Evolutionary conservation across 2,888 invertebrate species (phyloP), one percentile per base, ranked within the genome.

Genomic region (Orthosia gracilis): DNA sequence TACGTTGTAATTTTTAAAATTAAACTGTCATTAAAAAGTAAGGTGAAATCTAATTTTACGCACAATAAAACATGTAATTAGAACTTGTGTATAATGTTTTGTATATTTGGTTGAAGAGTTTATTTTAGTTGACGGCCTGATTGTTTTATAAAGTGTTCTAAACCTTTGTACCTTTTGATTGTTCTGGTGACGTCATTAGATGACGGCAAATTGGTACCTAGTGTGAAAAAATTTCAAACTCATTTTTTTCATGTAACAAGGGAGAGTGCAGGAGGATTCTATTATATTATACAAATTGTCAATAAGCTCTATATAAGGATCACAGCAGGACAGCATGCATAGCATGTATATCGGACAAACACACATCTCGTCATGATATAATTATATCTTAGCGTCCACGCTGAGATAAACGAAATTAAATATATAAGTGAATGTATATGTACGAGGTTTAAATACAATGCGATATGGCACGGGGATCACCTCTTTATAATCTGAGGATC

Each of bases 1-100:
- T 58, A 40, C 40, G 40, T 45, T 71, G 54, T 61, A 23, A 69
- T 71, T 74, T 26, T 4, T 52, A 54, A 66, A 50, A 61, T 5
- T 40, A 63, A 54, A 45, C n/a, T 17, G 40, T 50, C 21, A n/a
- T 73, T 62, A 65, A 23, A 31, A 13, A 63, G 12, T 69, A n/a
- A 68, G 45, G n/a, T 68, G 65, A 76, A 76, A 71, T 55, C 47
- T 57, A 61, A 84, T 84, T 74, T 70, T 82, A 70, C 81, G 84
- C 76, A 84, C 77, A 84, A 71, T 81, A 49, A 69, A 71, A 84
- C 26, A 65, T 84, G 45, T 80, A 70, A 70, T 73, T 66, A 63
- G 54, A 83, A 80, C 59, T 70, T 75, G 59, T 71, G 55, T 80
- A 84, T 67, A 67, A 80, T 80, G 68, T 80, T 74, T 70, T 81